A percentile compares a stretch with the other conserved stretches of the same genome.
Evolutionary conservation across 2,797 vertebrate species (phyloP).

Genomic region (Furcifer pardalis): DNA sequence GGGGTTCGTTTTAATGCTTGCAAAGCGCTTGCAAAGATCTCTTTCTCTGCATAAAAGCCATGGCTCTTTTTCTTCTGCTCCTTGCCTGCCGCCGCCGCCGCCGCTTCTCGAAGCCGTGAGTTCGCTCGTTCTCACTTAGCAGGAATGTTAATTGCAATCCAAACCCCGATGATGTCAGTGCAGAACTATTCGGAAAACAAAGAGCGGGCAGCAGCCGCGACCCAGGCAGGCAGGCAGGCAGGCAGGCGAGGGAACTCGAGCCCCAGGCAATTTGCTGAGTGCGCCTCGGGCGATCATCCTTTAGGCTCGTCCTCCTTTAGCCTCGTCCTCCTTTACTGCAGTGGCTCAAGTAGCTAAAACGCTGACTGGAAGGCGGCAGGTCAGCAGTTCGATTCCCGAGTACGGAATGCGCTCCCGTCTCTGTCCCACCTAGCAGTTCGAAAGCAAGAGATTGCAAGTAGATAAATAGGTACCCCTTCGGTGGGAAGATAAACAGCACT

Average conservation of each 20-base stretch:
- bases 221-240: not conserved
- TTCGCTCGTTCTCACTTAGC: slow-evolving; percentile 63
- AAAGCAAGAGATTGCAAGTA: too few relatives aligned
- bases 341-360: too few relatives aligned
- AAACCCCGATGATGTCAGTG: slow-evolving; percentile 71
- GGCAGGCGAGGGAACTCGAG: not conserved
- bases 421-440: too few relatives aligned
- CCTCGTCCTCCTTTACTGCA: not conserved
- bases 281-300: not conserved
- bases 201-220: slow-evolving; percentile 48
- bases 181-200: slow-evolving; percentile 73
- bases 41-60: slow-evolving; percentile 11
- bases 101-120: slow-evolving; percentile 54
- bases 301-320: not conserved
- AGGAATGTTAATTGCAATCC: slow-evolving; percentile 75
- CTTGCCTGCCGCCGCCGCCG: slow-evolving; percentile 61
- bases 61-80: slow-evolving; percentile 71
- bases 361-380: too few relatives aligned
- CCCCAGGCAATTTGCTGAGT: slow-evolving; percentile 3
- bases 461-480: too few relatives aligned
- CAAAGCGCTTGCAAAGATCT: slow-evolving; percentile 8
- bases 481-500: too few relatives aligned
- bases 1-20: not conserved
- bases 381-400: too few relatives aligned
- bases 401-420: too few relatives aligned